Evolutionary conservation across 2,113 vertebrate species (phyloP), one percentile per base, ranked within the genome.

Genomic region (Leptosomus discolor): DNA sequence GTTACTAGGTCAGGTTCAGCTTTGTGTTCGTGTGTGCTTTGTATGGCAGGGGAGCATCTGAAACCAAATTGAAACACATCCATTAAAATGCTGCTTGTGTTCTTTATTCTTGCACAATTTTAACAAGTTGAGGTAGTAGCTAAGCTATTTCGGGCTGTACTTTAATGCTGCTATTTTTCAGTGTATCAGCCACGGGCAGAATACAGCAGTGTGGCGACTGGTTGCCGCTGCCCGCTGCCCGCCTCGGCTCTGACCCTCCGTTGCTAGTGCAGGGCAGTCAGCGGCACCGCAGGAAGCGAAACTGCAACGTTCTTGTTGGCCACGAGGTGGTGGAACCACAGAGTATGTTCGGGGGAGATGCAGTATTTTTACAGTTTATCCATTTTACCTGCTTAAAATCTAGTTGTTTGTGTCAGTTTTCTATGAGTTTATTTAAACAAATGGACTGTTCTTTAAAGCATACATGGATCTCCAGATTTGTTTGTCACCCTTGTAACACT

Each of bases 81-180:
- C 89, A 22, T 85, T 82, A 36, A 71, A 60, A 53, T 61, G 95
- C 93, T 97, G 94, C 94, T 91, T 91, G 64, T 84, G 75, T 84
- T 94, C 93, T 64, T 79, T 79, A 43, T 70, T 94, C 95, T 95
- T 94, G 94, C 92, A 94, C 94, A 95, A 18, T 76, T 84, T 68
- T 61, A 85, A 70, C 78, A 30, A 82, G 89, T 10, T 53, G 91
- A 95, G 94, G 86, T 53, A 89, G 92, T 68, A 68, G 94, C 94
- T 89, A 12, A 77, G 77, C 80, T 90, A 16, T 92, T 84, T 46
- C 83, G 61, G 89, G 96, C 95, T 95, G 83, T 96, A 60, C 45
- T 75, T 76, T 53, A 46, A 53, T 87, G 92, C 97, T 97, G 96
- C 94, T 95, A 4, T 78, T 78, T 94, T 90, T 61, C 88, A 53